These are phyloP conservation scores for Thecophora atra DNA, from an alignment of 2,888 invertebrate genomes.

Conservation along the genomic window DNA sequence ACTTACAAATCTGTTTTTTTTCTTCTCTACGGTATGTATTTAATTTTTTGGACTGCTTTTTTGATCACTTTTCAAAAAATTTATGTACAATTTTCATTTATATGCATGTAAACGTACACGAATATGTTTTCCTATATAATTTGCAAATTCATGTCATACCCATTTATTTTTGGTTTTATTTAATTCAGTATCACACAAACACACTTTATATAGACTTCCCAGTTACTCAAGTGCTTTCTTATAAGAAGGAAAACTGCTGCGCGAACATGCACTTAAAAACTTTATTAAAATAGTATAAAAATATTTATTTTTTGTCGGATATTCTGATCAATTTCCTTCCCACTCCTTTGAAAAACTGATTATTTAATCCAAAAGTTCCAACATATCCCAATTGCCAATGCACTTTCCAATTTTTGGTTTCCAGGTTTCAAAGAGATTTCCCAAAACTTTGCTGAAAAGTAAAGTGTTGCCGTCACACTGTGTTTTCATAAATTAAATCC, in stretches of 20 bases:
- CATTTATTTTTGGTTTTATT: conserved; percentile 5
- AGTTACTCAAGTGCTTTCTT: not conserved
- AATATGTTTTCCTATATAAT: conserved; percentile 9
- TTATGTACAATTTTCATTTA: not conserved
- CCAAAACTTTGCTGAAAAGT: no score
- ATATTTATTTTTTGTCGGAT: not conserved
- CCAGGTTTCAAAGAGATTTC: no score
- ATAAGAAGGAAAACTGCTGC: no score
- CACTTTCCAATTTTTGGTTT: no score
- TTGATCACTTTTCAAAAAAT: not conserved
- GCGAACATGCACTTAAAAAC: not conserved
- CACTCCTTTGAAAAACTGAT: no score
- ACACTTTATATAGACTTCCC: not conserved
- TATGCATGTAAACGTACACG: not conserved
- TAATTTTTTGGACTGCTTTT: not conserved
- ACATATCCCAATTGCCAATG: no score
- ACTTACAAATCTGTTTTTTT: not conserved
- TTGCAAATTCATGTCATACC: conserved; percentile 14
- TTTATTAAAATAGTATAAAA: conserved; percentile 22
- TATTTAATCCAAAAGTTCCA: no score
- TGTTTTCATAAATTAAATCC: no score
- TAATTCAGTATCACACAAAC: not conserved
- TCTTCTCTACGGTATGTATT: not conserved
- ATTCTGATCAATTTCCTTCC: no score
- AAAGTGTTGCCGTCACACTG: no score